A percentile compares a stretch with the other conserved stretches of the same genome.
Evolutionary conservation across 2,113 vertebrate species (phyloP).

Genomic region (Cisticola juncidis): DNA sequence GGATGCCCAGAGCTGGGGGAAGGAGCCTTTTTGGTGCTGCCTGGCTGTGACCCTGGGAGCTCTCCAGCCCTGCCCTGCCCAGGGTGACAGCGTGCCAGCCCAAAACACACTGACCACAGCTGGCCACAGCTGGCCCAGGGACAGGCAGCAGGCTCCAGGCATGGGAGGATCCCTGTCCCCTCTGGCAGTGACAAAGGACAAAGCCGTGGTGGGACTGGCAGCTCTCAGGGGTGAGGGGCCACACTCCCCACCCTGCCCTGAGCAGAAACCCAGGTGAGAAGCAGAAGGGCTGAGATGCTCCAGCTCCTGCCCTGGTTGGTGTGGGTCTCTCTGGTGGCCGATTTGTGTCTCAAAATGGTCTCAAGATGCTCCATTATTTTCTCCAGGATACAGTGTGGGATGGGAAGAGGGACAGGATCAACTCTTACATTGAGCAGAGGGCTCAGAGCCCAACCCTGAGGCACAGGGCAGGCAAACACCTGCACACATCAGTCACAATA

Average conservation of each 20-base stretch:
- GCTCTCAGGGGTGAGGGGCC: background rate
- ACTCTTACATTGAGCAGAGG: fast-evolving
- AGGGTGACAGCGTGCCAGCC: background rate
- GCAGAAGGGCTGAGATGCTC: background rate
- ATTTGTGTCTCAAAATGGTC: background rate
- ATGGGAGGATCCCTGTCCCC: background rate
- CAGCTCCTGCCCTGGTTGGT: background rate
- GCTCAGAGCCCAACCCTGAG: background rate
- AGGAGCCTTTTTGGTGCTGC: background rate
- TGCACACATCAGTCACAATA: background rate
- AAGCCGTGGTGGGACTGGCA: background rate
- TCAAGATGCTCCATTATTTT: background rate
- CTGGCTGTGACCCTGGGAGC: background rate
- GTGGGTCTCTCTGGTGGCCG: fast-evolving
- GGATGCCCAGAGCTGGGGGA: fast-evolving
- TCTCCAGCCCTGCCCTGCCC: background rate
- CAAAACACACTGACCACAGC: fast-evolving
- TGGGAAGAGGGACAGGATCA: background rate
- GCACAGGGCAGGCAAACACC: background rate
- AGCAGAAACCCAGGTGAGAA: background rate
- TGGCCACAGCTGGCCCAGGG: background rate
- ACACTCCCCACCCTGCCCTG: background rate
- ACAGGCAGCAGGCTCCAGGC: background rate
- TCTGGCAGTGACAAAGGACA: background rate
- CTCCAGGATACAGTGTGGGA: background rate